These are phyloP conservation scores for Mus musculus DNA, from an alignment of 2,113 vertebrate genomes.

Conservation along the genomic window GRCm39 chr14:107520001-107520500, in stretches of 20 bases:
- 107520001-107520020: no score
- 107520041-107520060: no score
- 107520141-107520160: neutral
- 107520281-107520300: neutral
- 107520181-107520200: neutral
- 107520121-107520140: no score
- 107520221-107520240: neutral
- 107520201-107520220: neutral
- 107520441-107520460: neutral
- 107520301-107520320: neutral
- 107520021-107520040: no score
- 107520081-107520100: no score
- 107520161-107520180: neutral
- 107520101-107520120: no score
- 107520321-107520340: neutral
- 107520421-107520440: neutral
- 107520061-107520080: no score
- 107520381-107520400: neutral
- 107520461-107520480: neutral
- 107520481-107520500: neutral
- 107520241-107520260: neutral
- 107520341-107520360: neutral
- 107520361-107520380: neutral
- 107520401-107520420: neutral
- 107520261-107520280: neutral